A percentile compares a stretch with the other conserved stretches of the same genome.
These are phyloP conservation scores for Mustelus asterias DNA, from an alignment of 2,113 vertebrate genomes.

Conservation along the genomic window DNA sequence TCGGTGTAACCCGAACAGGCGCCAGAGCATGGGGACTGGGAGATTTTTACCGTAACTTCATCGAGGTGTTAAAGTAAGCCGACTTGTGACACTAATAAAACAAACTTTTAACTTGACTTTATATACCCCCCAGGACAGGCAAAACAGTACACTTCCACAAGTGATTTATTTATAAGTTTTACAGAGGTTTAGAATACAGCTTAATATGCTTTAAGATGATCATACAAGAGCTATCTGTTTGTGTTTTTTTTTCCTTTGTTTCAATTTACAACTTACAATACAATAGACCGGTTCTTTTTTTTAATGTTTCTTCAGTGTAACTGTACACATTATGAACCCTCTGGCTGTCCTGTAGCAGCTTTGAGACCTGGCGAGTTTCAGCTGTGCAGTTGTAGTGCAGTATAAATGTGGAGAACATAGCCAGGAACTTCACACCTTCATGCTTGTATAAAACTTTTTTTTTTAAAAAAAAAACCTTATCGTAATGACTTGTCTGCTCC, in stretches of 20 bases:
- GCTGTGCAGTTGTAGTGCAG: constrained; percentile 48
- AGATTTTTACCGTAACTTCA: no score
- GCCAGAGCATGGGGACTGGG: no score
- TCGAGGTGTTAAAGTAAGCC: no score
- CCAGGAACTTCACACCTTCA: constrained; percentile 26
- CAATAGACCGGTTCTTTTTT: constrained; percentile 55
- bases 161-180: constrained; percentile 66
- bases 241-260: constrained; percentile 51
- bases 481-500: constrained; percentile 45
- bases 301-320: constrained; percentile 63
- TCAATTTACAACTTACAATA: constrained; percentile 83
- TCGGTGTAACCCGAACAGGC: no score
- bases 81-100: no score
- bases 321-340: constrained; percentile 69
- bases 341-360: constrained; percentile 75
- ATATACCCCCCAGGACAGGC: background rate
- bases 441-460: constrained; percentile 20
- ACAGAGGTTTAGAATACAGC: constrained; percentile 81
- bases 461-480: constrained; percentile 35
- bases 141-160: constrained; percentile 45
- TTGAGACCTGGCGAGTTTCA: constrained; percentile 70
- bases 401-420: constrained; percentile 35
- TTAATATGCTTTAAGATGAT: constrained; percentile 71
- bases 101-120: no score
- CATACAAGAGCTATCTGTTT: constrained; percentile 63